Base-by-base conservation (phyloP, 2,888 invertebrate genomes). In the Aplocera efformata region DNA sequence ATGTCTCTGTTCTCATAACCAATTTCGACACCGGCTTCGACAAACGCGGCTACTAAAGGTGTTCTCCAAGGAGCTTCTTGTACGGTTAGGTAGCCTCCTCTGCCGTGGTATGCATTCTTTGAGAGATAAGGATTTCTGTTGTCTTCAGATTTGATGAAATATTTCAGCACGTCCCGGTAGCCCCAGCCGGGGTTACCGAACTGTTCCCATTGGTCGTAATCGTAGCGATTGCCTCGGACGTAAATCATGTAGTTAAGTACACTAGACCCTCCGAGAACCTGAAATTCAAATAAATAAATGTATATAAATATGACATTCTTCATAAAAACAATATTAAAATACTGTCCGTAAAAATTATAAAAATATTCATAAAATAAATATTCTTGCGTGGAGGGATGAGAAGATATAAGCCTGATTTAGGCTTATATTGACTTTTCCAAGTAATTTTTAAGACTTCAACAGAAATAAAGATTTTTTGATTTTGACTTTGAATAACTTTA, bases 231-330 rank as follows among this genome's bases (percentile, higher is more conserved):
- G 6, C 97, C 97, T 48, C 97, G 85, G 0, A 96, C 94, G 72
- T 97, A 97, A 1, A 97, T 89, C 97, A 97, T 96, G 72, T 95
- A 95, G 70, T 97, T 97, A 0, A 97, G 85, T 0, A 94, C 94
- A 55, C 94, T 94, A 0, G 94, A 94, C 0, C 97, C 97, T 1
- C 98, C 98, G 0, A 98, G 89, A 1, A 97, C 95, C 85, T 85
- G 77, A 8, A 82, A 80, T 42, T 26, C 2, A 23, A 39, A n/a
- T n/a, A n/a, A n/a, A n/a, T n/a, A n/a, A n/a, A n/a, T n/a, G n/a
- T n/a, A n/a, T n/a, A n/a, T n/a, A n/a, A n/a, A n/a, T n/a, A n/a
- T n/a, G n/a, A n/a, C n/a, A n/a, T n/a, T n/a, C n/a, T n/a, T n/a
- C n/a, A n/a, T n/a, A n/a, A n/a, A n/a, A n/a, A n/a, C n/a, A n/a